Percentiles rank a stretch among this genome's conserved stretches.
Evolutionary conservation across 92 coral and sea anemone genomes (phyloP).

Genomic region (Umimayanthus kanabou): DNA sequence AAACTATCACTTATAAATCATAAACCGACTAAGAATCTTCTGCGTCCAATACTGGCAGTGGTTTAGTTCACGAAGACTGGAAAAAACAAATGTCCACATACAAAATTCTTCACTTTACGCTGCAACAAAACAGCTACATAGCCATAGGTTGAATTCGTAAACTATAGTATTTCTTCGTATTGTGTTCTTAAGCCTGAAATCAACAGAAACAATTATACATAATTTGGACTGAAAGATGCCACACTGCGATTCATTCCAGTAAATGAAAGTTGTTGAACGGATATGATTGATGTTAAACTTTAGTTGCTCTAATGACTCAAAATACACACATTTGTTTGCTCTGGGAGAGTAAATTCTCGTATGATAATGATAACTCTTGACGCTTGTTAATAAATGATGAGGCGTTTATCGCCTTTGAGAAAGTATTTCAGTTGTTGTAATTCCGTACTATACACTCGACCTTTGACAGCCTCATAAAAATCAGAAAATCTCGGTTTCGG

Average conservation of each 20-base stretch:
- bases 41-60: neutral
- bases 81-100: neutral
- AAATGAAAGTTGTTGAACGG: slow-evolving; percentile 14
- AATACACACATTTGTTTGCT: slow-evolving; percentile 32
- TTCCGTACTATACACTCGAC: slow-evolving; percentile 3
- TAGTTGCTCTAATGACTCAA: slow-evolving; percentile 24
- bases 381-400: slow-evolving; percentile 71
- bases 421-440: neutral
- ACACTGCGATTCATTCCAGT: slow-evolving; percentile 11
- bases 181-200: neutral
- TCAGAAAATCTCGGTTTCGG: neutral
- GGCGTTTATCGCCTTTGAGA: neutral
- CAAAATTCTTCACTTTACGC: neutral
- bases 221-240: slow-evolving; percentile 10
- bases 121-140: neutral
- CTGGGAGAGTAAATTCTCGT: slow-evolving; percentile 27
- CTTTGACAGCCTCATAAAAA: neutral
- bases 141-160: neutral
- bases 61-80: neutral
- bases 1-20: neutral
- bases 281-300: neutral
- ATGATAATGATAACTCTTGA: slow-evolving; percentile 55
- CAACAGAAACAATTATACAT: neutral
- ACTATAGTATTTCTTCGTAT: neutral
- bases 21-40: neutral